phyloP scores from a whole-genome alignment of 1,140 invertebrate genomes.

The Potamilus streckersoni region DNA sequence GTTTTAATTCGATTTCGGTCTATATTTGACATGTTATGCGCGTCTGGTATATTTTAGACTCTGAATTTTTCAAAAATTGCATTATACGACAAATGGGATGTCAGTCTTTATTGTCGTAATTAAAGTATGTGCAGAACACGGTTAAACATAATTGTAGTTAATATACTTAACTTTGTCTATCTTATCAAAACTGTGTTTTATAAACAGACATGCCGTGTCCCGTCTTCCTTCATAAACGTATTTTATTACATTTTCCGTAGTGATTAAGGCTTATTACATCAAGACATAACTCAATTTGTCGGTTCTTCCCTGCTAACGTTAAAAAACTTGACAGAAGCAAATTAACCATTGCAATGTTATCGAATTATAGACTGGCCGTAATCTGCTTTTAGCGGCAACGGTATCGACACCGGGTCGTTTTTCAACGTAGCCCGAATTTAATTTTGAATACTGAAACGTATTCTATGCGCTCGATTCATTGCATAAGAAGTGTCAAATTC shows the following conservation, averaged over 20 bases:
- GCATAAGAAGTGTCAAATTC: too few relatives aligned
- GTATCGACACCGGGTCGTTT: too few relatives aligned
- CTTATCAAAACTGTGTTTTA: slow-evolving; percentile 34
- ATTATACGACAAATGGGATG: slow-evolving; percentile 32
- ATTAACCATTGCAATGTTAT: too few relatives aligned
- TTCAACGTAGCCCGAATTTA: too few relatives aligned
- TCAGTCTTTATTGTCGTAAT: slow-evolving; percentile 31
- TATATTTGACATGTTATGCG: too few relatives aligned
- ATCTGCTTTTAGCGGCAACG: too few relatives aligned
- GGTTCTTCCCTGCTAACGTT: slow-evolving; percentile 14
- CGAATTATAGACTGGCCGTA: too few relatives aligned
- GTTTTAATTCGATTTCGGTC: too few relatives aligned
- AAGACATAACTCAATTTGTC: slow-evolving; percentile 23
- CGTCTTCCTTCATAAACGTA: slow-evolving; percentile 35
- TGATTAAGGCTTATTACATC: slow-evolving; percentile 35
- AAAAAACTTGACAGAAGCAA: too few relatives aligned
- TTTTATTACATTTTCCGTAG: slow-evolving; percentile 37
- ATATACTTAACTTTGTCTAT: slow-evolving; percentile 39
- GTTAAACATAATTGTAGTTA: slow-evolving; percentile 34
- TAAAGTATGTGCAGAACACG: slow-evolving; percentile 30
- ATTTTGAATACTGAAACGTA: too few relatives aligned
- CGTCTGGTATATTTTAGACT: too few relatives aligned
- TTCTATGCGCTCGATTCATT: too few relatives aligned
- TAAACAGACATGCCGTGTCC: slow-evolving; percentile 17
- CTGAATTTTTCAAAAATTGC: slow-evolving; percentile 30